Percentiles rank a stretch among this genome's conserved stretches.
These are phyloP conservation scores for Nomada ruficornis DNA, from an alignment of 2,888 invertebrate species.

Conservation along the genomic window DNA sequence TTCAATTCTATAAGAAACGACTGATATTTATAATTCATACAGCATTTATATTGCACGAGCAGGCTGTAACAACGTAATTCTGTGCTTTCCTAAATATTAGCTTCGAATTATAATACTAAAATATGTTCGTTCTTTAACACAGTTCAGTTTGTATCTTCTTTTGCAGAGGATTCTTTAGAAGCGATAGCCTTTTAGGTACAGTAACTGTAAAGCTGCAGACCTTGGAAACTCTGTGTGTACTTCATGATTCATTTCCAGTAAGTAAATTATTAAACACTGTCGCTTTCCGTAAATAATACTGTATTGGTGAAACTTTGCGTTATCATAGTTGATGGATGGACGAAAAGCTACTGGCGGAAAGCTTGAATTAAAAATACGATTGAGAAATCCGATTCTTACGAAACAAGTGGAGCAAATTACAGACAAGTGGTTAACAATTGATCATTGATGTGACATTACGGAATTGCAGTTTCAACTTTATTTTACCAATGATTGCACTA, in stretches of 20 bases:
- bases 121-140: not conserved
- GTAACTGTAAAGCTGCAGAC: constrained; percentile 93
- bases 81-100: constrained; percentile 12
- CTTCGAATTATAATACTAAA: not conserved
- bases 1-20: not conserved
- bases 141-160: constrained; percentile 13
- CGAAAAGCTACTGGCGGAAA: constrained; percentile 95
- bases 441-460: constrained; percentile 84
- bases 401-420: constrained; percentile 95
- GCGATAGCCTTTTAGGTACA: constrained; percentile 94
- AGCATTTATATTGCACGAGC: constrained; percentile 68
- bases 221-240: constrained; percentile 94
- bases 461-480: not conserved
- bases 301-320: constrained; percentile 60
- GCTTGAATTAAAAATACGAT: constrained; percentile 93
- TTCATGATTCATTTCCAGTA: constrained; percentile 97
- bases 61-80: constrained; percentile 74
- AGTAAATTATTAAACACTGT: constrained; percentile 84
- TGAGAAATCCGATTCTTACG: constrained; percentile 94
- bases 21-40: not conserved
- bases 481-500: constrained; percentile 21
- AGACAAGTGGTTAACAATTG: constrained; percentile 97
- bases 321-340: constrained; percentile 93
- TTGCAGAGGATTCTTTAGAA: constrained; percentile 95
- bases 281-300: not conserved